Evolutionary conservation across 2,797 vertebrate genomes (phyloP).

Genomic region (Falco cherrug): DNA sequence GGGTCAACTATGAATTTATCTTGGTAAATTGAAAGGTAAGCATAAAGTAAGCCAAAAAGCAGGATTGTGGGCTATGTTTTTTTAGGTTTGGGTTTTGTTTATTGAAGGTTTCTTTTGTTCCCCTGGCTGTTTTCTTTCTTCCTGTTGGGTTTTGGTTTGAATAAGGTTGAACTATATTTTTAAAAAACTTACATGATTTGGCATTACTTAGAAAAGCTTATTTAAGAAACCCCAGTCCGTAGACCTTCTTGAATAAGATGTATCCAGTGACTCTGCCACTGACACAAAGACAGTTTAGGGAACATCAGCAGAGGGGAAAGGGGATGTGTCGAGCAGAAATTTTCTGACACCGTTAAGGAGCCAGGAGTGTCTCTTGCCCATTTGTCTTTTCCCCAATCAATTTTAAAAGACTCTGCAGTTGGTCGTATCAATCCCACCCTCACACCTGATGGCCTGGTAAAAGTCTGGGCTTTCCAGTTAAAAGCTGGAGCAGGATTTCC

Average conservation of each 20-base stretch:
- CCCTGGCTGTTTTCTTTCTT: not conserved
- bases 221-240: not conserved
- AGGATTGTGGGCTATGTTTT: not conserved
- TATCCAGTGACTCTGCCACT: accelerated
- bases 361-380: not conserved
- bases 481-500: not conserved
- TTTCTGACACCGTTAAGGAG: not conserved
- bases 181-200: not conserved
- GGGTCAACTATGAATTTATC: not conserved
- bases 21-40: not conserved
- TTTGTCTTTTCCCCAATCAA: not conserved
- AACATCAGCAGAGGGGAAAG: not conserved
- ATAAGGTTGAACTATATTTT: not conserved
- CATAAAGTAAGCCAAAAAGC: not conserved
- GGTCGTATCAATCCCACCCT: not conserved
- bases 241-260: not conserved
- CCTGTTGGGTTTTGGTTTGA: not conserved
- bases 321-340: not conserved
- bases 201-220: not conserved
- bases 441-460: not conserved
- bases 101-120: accelerated
- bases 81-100: not conserved
- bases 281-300: not conserved
- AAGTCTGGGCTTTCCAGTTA: not conserved
- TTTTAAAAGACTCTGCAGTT: not conserved